Evolutionary conservation across 2,888 invertebrate genomes (phyloP).

Genomic region (Lissonota sp.): DNA sequence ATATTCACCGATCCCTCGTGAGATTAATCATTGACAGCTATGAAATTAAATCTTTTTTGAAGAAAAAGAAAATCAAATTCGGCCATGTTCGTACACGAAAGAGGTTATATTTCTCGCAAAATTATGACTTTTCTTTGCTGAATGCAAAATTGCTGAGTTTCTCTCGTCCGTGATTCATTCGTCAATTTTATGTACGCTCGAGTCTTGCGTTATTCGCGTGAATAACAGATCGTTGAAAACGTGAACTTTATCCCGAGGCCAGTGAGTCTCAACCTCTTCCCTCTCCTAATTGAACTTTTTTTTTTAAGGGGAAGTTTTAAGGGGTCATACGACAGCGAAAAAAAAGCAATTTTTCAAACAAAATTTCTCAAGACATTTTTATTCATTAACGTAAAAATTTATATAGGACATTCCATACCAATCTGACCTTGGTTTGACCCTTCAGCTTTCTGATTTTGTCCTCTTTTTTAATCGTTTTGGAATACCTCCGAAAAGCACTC

Average conservation of each 20-base stretch:
- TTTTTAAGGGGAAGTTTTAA: neutral
- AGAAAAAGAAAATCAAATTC: slow-evolving; percentile 8
- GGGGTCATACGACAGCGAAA: too few relatives aligned
- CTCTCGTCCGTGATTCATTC: slow-evolving; percentile 35
- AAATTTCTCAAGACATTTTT: too few relatives aligned
- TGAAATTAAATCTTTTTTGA: slow-evolving; percentile 19
- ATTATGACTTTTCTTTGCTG: neutral
- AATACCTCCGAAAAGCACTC: too few relatives aligned
- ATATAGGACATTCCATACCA: too few relatives aligned
- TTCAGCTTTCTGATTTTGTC: too few relatives aligned
- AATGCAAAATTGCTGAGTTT: neutral
- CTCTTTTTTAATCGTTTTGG: too few relatives aligned
- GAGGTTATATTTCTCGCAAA: slow-evolving; percentile 45
- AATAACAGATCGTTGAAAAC: slow-evolving; percentile 54
- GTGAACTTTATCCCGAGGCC: slow-evolving; percentile 63
- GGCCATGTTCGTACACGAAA: slow-evolving; percentile 54
- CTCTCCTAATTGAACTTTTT: neutral
- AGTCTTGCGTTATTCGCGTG: neutral
- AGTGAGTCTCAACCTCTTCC: slow-evolving; percentile 58
- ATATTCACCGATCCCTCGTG: neutral
- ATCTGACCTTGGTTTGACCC: too few relatives aligned
- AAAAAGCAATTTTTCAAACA: too few relatives aligned
- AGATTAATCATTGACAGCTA: slow-evolving; percentile 23
- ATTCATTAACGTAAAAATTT: too few relatives aligned
- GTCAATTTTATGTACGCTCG: slow-evolving; percentile 49